Conservation (phyloP, 2,797 vertebrate genomes). For the Paramormyrops hopkinsi region DNA sequence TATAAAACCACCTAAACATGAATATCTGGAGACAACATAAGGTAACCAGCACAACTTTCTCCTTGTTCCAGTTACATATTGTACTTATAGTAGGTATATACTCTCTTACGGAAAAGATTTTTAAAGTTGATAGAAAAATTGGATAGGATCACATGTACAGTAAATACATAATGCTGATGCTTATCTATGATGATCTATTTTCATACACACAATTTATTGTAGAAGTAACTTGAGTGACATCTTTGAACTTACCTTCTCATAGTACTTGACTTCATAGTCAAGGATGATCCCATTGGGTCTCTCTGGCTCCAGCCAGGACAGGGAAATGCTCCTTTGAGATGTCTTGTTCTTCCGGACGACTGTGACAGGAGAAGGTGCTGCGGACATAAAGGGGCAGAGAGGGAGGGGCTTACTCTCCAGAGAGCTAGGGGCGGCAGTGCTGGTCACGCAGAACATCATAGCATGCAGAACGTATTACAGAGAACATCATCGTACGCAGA, state of each 20-base stretch:
- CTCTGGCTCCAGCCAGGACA: constrained; percentile 94
- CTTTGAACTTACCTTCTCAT: constrained; percentile 85
- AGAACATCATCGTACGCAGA: neutral
- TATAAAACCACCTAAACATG: neutral
- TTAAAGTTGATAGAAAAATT: neutral
- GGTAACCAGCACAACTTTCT: neutral
- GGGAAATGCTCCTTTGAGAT: constrained; percentile 84
- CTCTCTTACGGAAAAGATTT: neutral
- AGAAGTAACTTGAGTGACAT: neutral
- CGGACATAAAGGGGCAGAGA: constrained; percentile 23
- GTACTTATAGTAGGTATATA: neutral
- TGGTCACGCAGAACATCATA: neutral
- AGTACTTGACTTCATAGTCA: constrained; percentile 99
- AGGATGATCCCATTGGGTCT: constrained; percentile 95
- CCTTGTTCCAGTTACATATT: neutral
- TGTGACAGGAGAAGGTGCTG: constrained; percentile 88
- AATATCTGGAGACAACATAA: neutral
- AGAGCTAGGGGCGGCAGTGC: neutral
- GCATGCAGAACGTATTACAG: neutral
- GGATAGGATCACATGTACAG: neutral
- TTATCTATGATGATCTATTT: neutral
- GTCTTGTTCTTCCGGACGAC: constrained; percentile 87
- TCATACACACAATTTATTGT: neutral
- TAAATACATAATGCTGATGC: neutral
- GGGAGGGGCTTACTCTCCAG: constrained; percentile 6